Base-by-base conservation (phyloP, 2,888 invertebrate genomes). In the Eilema caniola region DNA sequence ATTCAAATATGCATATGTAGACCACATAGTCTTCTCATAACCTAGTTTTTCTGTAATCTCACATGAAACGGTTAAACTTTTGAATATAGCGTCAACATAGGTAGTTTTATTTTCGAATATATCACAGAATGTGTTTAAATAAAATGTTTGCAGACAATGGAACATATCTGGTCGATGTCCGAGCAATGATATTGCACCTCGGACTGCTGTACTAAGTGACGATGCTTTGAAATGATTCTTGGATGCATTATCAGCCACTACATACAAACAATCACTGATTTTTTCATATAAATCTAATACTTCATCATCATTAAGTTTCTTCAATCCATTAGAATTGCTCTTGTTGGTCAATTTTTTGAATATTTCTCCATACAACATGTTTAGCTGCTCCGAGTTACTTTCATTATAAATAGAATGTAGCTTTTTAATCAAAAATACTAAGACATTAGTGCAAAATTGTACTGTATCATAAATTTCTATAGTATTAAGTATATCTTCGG, bases 141-240 rank as follows among this genome's bases (percentile, higher is more conserved):
- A 92, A 37, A 92, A 89, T 0, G 89, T 92, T 66, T 93, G 91
- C 0, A 94, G 70, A 25, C 92, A 93, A 23, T 92, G 89, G 47
- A 88, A 89, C 5, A 93, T 78, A 3, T 89, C 90, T 0, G 87
- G 72, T 0, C 74, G 68, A 63, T 92, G 89, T 8, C 88, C 89
- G 0, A 94, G 73, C 0, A 95, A 25, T 0, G 75, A 77, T 0
- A 91, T 82, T 20, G 81, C 85, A 0, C 77, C 76, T 2, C 86
- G 75, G 0, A 90, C 86, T 0, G 83, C 80, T 0, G 60, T 70
- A 33, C 82, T 87, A 0, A 95, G 67, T 0, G 80, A 47, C 0
- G 86, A 84, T 7, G 84, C 82, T 57, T 89, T 87, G 25, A 90
- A 93, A 66, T 80, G 37, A 7, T 70, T 74, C 66, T 88, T 92